These are phyloP conservation scores for Onychostoma macrolepis DNA, from an alignment of 2,113 vertebrate species.

Conservation along the genomic window DNA sequence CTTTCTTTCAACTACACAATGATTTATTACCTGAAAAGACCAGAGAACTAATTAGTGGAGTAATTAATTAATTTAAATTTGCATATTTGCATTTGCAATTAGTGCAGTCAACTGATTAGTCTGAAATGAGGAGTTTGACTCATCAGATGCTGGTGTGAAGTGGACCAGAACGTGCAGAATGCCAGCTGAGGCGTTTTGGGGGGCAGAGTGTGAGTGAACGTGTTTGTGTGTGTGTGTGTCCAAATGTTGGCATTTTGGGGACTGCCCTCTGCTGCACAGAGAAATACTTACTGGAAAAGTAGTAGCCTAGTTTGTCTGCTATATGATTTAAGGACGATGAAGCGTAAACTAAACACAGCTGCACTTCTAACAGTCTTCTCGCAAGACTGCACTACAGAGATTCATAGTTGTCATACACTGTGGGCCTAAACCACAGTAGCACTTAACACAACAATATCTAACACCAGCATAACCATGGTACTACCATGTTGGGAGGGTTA, in stretches of 20 bases:
- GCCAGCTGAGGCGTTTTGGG: constrained; percentile 88
- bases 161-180: constrained; percentile 89
- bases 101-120: constrained; percentile 99
- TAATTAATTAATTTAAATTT: constrained; percentile 99
- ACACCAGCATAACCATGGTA: not conserved
- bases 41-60: constrained; percentile 99
- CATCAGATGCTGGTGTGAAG: constrained; percentile 90
- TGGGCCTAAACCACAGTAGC: not conserved
- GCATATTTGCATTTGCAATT: constrained; percentile 99
- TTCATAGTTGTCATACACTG: constrained; percentile 14
- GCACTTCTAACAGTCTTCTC: constrained; percentile 11
- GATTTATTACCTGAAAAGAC: constrained; percentile 99
- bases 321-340: constrained; percentile 32
- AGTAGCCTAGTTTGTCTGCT: constrained; percentile 12
- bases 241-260: constrained; percentile 6
- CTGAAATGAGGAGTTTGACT: constrained; percentile 99
- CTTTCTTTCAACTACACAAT: constrained; percentile 89
- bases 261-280: constrained; percentile 26
- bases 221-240: constrained; percentile 25
- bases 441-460: not conserved
- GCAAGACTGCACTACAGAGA: constrained; percentile 4
- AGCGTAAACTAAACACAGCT: constrained; percentile 39
- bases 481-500: not conserved
- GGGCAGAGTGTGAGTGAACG: constrained; percentile 15
- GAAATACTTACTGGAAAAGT: constrained; percentile 7